Evolutionary conservation across 2,797 vertebrate genomes (phyloP), one percentile per base, ranked within the genome.

Genomic region (Pagetopsis macropterus): DNA sequence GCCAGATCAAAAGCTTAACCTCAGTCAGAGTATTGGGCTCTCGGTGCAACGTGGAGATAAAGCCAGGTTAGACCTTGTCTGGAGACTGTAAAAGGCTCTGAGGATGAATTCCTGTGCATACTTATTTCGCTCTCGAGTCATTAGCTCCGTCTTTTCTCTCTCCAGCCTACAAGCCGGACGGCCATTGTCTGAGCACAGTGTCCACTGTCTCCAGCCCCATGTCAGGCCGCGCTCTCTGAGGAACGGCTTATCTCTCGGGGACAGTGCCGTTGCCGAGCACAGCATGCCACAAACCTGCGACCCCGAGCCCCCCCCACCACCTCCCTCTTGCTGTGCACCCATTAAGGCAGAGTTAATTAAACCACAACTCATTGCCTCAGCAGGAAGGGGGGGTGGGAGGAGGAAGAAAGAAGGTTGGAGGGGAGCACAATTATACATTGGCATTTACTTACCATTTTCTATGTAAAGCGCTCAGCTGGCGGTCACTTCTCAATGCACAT

Each of bases 301-400:
- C 83, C 83, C 79, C 81, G 76, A 76, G 33, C 68, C 49, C 43
- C 55, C 48, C 70, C 21, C 71, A 49, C 61, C 31, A 56, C 56
- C 64, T 73, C 68, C 46, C 27, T 73, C 88, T 86, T 81, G 83
- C 88, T 89, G 89, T 87, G 88, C 86, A 84, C 80, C 87, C 85
- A 93, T 94, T 93, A 93, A 91, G 84, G 86, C 81, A 82, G 86
- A 92, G 88, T 93, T 94, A 94, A 94, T 94, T 94, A 93, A 94
- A 92, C 82, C 84, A 87, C 89, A 92, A 87, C 88, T 91, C 90
- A 89, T 88, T 89, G 85, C 85, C 86, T 88, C 89, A 81, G 87
- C 82, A 64, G 88, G 90, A 84, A 76, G 75, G 33, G 33, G 27
- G 72, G 70, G 79, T 41, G 40, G 54, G 78, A 75, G 64, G 43